Evolutionary conservation across 1,140 invertebrate species (phyloP).

Genomic region (Drosophila pandora): DNA sequence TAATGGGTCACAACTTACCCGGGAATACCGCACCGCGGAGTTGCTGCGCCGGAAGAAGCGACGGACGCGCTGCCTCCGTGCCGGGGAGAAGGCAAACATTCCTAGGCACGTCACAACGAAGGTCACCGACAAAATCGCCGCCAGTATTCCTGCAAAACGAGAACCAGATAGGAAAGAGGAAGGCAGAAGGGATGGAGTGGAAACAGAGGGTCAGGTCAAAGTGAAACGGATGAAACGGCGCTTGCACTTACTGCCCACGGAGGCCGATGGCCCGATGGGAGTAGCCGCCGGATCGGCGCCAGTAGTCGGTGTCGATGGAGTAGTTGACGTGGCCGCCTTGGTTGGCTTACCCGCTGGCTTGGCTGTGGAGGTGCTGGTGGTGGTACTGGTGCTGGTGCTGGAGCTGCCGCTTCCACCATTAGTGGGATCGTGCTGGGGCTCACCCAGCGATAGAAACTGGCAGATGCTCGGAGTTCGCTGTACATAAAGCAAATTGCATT

Average conservation of each 20-base stretch:
- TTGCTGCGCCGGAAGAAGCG: slow-evolving; percentile 69
- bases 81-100: slow-evolving; percentile 74
- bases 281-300: slow-evolving; percentile 45
- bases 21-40: slow-evolving; percentile 72
- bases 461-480: slow-evolving; percentile 79
- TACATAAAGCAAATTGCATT: slow-evolving; percentile 76
- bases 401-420: slow-evolving; percentile 1
- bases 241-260: slow-evolving; percentile 79
- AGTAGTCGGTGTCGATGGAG: slow-evolving; percentile 24
- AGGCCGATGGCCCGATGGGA: slow-evolving; percentile 67
- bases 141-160: slow-evolving; percentile 66
- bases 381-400: background rate
- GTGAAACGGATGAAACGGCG: slow-evolving; percentile 6
- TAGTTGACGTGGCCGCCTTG: slow-evolving; percentile 36
- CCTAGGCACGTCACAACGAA: slow-evolving; percentile 73
- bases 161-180: background rate
- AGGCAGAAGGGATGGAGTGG: background rate
- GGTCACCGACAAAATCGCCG: slow-evolving; percentile 70
- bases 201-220: slow-evolving; percentile 7
- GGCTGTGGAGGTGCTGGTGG: slow-evolving; percentile 12
- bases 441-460: slow-evolving; percentile 65
- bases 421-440: slow-evolving; percentile 27
- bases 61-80: slow-evolving; percentile 68
- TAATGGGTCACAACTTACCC: slow-evolving; percentile 43
- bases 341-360: slow-evolving; percentile 61